Evolutionary conservation across 2,113 vertebrate genomes (phyloP), one percentile per base, ranked within the genome.

Genomic region (Nettapus auritus): DNA sequence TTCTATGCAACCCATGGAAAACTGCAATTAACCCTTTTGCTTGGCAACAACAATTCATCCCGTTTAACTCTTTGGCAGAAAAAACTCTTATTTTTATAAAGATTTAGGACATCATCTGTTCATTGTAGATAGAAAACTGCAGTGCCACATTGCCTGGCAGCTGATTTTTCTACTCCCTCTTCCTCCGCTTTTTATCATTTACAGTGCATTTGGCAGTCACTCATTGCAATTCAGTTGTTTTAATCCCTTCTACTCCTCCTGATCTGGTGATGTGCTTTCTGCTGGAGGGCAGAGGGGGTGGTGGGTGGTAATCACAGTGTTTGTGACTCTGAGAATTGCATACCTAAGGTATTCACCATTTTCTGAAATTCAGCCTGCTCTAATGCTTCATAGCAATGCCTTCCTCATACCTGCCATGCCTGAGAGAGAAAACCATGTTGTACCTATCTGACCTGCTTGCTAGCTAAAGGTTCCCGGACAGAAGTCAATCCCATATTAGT

Each of bases 211-310:
- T 91, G 48, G 64, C 67, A 95, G 38, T 95, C 70, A 63, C 40
- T 93, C 74, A 78, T 94, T 92, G 90, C 31, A 82, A 31, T 75
- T 80, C 10, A 60, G 19, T 64, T 88, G 60, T 80, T 97, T 81
- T 82, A 97, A 84, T 88, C 66, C 64, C 78, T 94, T 76, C 79
- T 75, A 5, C 28, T 64, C 38, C 38, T 89, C 33, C 34, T 64
- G 55, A 63, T 63, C 15, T 46, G 29, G 70, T 44, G 36, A 89
- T 36, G 18, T 44, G 40, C 46, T 92, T 93, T 88, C 74, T 86
- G 63, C 62, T 78, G 33, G 5, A 55, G 69, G 89, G 70, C 3
- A 0, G 86, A 83, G 17, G 0, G 10, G 7, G 15, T 74, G 46
- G 29, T 89, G 91, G 46, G 46, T 48, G 20, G 46, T 48, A 48